Evolutionary conservation across 2,113 vertebrate species (phyloP).

Genomic region (Penelope pileata): DNA sequence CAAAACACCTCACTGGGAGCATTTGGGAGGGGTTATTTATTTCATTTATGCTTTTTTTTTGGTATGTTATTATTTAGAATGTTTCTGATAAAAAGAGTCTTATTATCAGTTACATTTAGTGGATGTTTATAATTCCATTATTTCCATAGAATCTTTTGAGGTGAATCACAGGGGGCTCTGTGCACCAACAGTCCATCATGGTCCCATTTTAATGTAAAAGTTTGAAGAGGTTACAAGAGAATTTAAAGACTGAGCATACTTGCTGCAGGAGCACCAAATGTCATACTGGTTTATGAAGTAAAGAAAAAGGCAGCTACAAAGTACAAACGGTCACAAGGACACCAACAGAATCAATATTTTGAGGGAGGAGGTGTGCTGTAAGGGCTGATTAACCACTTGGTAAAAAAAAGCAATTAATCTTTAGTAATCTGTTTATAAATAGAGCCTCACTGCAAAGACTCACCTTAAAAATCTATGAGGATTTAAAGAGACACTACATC

Average conservation of each 20-base stretch:
- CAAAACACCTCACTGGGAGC: neutral
- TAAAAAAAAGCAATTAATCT: neutral
- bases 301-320: neutral
- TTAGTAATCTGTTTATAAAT: neutral
- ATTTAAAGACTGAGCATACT: neutral
- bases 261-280: accelerated
- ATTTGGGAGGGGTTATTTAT: neutral
- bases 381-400: neutral
- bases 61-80: neutral
- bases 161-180: neutral
- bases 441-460: neutral
- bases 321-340: neutral
- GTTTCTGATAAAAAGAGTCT: neutral
- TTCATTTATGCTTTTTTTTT: neutral
- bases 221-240: neutral
- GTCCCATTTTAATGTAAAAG: neutral
- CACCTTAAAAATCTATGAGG: neutral
- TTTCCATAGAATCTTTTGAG: neutral
- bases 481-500: neutral
- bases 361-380: neutral
- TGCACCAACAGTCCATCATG: neutral
- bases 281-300: neutral
- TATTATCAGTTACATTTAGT: neutral
- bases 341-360: neutral
- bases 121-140: neutral